Base-by-base conservation (phyloP, 2,888 invertebrate species). In the Podabrus alpinus region DNA sequence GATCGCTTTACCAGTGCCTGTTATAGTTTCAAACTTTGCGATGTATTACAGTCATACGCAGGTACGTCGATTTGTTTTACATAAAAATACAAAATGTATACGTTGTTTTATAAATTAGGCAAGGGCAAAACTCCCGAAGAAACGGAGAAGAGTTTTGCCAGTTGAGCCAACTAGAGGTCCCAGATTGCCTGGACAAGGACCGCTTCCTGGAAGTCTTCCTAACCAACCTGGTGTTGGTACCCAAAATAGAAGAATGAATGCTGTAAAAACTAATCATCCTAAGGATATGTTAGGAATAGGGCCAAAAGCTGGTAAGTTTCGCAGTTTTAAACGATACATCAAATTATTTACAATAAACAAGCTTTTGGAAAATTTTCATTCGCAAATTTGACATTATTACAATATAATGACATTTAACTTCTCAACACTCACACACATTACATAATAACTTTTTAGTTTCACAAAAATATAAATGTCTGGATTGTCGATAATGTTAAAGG, bases 11-110 rank as follows among this genome's bases (percentile, higher is more conserved):
- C 99, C 99, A 81, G 98, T 99, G 84, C 98, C 99, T 83, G 99
- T 99, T 88, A 99, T 99, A 86, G 99, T 99, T 81, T 97, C 97
- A 88, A 99, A 99, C 91, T 99, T 99, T 89, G 95, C 96, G 85
- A 96, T 96, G 96, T 96, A 96, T 89, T 96, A 96, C 89, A 96
- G 95, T 82, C 96, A 96, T 88, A 96, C 96, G 84, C 95, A 88
- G 86, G 88, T 87, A 82, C 83, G 80, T 77, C 29, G 4, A 29
- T 19, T 19, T 15, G n/a, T 17, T 61, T 61, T 13, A 29, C 29
- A n/a, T 13, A 29, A n/a, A 29, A 13, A 13, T 13, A 29, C 5
- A 0, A 13, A 4, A 29, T 29, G 13, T 29, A n/a, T 29, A 13
- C 13, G 1, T 62, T 15, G 21, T 66, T 64, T 16, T 79, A 29